Evolutionary conservation across 2,797 vertebrate genomes (phyloP), one percentile per base, ranked within the genome.

Genomic region (Taeniopygia guttata): DNA sequence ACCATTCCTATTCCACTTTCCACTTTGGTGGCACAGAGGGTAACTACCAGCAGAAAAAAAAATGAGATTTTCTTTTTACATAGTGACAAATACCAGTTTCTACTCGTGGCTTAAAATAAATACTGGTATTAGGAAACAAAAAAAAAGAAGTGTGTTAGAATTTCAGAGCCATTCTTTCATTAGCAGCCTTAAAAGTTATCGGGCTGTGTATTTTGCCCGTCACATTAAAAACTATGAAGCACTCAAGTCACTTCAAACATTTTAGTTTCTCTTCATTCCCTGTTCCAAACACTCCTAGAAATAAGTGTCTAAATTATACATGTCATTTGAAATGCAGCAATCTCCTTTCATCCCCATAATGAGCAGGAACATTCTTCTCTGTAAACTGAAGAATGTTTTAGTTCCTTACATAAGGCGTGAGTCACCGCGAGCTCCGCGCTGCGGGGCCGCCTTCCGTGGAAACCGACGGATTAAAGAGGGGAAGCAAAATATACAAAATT

Each of bases 271-370:
- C 92, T 92, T 92, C 93, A 82, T 78, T 95, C 89, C 55, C 83
- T 5, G 63, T 56, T 96, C 90, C 91, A 94, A 95, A 94, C 74
- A 96, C 87, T 91, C 87, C 85, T 90, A 62, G 95, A 96, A 96
- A 87, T 93, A 94, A 94, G 87, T 90, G 94, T 70, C 94, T 97
- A 96, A 96, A 96, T 96, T 96, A 97, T 96, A 96, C 32, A 96
- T 94, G 92, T 95, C 94, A 95, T 94, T 86, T 52, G 87, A 91
- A 96, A 94, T 82, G 89, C 85, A 91, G 89, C 87, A 49, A 88
- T 94, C 96, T 95, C 83, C 87, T 96, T 93, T 96, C 95, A 96
- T 93, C 69, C 96, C 86, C 87, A 76, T 94, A 97, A 96, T 79
- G 80, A 96, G 92, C 91, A 74, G 56, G 92, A 96, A 91, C 87